Percentiles rank a stretch among this genome's conserved stretches.
Conservation (phyloP, 2,797 vertebrate species). For the Lacerta viridis region DNA sequence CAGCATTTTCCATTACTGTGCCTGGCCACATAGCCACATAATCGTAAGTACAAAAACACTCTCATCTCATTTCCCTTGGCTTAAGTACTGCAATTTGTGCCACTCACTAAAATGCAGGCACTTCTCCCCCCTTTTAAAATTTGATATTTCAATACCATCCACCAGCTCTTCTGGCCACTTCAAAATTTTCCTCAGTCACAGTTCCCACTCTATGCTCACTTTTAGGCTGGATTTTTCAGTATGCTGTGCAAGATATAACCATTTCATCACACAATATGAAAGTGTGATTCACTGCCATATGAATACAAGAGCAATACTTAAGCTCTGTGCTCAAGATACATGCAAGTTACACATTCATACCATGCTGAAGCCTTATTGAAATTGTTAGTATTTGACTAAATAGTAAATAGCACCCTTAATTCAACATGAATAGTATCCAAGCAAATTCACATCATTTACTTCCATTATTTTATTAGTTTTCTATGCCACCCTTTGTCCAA, state of each 20-base stretch:
- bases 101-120: conserved; percentile 42
- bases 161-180: conserved; percentile 23
- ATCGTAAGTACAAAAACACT: conserved; percentile 55
- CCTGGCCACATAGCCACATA: conserved; percentile 61
- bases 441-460: neutral
- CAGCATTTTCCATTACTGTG: conserved; percentile 60
- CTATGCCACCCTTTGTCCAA: too few relatives aligned
- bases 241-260: conserved; percentile 55
- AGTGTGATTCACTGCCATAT: conserved; percentile 39
- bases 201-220: conserved; percentile 29
- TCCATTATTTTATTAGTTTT: neutral
- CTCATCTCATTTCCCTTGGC: conserved; percentile 54
- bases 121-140: conserved; percentile 34
- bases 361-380: neutral
- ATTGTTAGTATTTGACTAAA: neutral
- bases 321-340: neutral
- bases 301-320: conserved; percentile 2
- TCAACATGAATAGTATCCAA: neutral
- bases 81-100: conserved; percentile 45
- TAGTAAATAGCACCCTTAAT: neutral
- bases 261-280: conserved; percentile 50
- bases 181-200: conserved; percentile 24
- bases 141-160: conserved; percentile 40
- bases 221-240: conserved; percentile 47
- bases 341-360: neutral